Evolutionary conservation across 30 jellyfish, hydroid and myxozoan species (phyloP), one percentile per base, ranked within the genome.

Genomic region (Aurelia aurita): DNA sequence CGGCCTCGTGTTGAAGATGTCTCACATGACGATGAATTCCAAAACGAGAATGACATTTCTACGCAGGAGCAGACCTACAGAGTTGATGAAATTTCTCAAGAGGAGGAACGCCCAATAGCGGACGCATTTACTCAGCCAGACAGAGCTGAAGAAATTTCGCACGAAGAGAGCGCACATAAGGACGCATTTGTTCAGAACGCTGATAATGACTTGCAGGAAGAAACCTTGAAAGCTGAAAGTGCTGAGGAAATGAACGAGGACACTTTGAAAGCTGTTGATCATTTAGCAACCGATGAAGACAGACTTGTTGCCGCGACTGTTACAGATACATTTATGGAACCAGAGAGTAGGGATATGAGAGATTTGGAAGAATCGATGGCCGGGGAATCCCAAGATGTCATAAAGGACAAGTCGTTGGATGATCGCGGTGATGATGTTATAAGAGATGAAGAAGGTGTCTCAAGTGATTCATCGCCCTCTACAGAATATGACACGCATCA

Each of bases 1-100:
- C 18, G 20, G 15, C 45, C 82, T 35, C 28, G 22, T 12, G 82
- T 55, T 72, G 70, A 9, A 49, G 57, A 57, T 14, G 77, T 18
- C 58, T 25, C 77, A 26, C 18, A 19, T 12, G 58, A 12, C 26
- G 29, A 66, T 19, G 58, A 66, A 55, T 26, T 26, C 21, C 57
- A 29, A 21, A 66, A 66, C 23, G 77, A 29, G 5, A 29, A 28
- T 12, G 77, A 39, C 15, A 39, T 39, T 39, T 14, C 51, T 39
- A 39, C 35, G 14, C 51, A 62, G 45, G 45, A 62, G 74, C 35
- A 21, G 74, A 32, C 66, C 6, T 74, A 20, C 25, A 23, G 27
- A 25, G 63, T 74, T 46, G 86, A 39, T 39, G 51, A 39, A 9
- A 39, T 39, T 39, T 39, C 18, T 39, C 51, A 39, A 1, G 51